Conservation (phyloP, 35 echinoderm and acorn worm species). For the Nesometra sesokonis region DNA sequence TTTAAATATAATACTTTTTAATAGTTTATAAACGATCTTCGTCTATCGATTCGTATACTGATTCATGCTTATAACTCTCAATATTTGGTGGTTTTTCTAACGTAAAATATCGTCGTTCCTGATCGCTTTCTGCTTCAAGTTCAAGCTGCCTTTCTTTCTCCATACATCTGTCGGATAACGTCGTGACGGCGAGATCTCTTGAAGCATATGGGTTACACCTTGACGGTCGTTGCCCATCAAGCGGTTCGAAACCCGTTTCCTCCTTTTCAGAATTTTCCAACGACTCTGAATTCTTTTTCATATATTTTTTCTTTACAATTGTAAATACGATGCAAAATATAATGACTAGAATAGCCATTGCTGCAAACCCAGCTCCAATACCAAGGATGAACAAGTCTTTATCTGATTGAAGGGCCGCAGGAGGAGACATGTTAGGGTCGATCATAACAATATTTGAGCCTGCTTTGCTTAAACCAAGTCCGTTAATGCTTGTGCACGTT, state of each 20-base stretch:
- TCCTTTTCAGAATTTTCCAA: background rate
- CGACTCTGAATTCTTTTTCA: background rate
- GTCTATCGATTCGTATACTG: background rate
- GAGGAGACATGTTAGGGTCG: background rate
- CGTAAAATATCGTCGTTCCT: background rate
- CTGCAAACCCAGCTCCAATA: background rate
- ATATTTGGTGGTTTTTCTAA: background rate
- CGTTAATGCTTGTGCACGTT: background rate
- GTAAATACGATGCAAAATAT: background rate
- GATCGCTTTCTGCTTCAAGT: background rate
- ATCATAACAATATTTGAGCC: background rate
- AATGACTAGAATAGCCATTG: background rate
- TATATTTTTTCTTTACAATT: background rate
- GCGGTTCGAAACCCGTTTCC: background rate
- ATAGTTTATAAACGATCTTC: background rate
- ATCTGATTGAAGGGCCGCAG: background rate
- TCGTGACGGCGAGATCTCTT: background rate
- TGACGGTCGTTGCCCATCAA: background rate
- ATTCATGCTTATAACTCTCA: background rate
- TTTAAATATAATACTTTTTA: no score
- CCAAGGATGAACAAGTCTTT: background rate
- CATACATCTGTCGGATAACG: background rate
- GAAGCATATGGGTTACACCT: background rate
- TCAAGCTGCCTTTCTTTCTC: background rate
- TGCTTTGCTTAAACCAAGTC: background rate